phyloP scores from a whole-genome alignment of 2,797 vertebrate species.

The Sparus aurata region DNA sequence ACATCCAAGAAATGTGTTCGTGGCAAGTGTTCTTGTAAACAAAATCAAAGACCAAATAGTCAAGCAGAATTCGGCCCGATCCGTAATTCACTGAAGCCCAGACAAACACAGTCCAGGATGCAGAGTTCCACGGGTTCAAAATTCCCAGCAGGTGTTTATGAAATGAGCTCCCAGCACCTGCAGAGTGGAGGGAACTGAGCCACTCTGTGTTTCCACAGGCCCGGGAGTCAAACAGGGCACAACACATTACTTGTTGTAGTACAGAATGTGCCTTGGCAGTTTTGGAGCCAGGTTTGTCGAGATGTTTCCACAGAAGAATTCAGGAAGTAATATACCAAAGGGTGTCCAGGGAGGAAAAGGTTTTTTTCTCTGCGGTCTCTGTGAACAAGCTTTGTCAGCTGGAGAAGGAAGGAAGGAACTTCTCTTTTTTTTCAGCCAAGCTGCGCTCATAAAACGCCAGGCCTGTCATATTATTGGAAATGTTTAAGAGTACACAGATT shows the following conservation, averaged over 20 bases:
- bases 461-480: conserved; percentile 20
- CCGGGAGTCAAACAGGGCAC: conserved; percentile 55
- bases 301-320: conserved; percentile 58
- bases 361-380: conserved; percentile 49
- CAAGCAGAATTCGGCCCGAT: not conserved
- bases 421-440: conserved; percentile 3
- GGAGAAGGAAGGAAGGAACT: conserved; percentile 44
- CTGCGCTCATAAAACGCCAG: conserved; percentile 15
- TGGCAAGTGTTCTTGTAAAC: not conserved
- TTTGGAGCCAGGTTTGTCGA: conserved; percentile 36
- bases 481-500: not conserved
- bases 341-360: conserved; percentile 32
- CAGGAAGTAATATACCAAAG: conserved; percentile 38
- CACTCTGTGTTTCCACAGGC: conserved; percentile 65
- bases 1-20: not conserved
- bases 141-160: conserved; percentile 81
- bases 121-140: conserved; percentile 48
- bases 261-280: conserved; percentile 54
- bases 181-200: conserved; percentile 68
- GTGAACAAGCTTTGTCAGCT: conserved; percentile 24
- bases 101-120: conserved; percentile 36
- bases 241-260: conserved; percentile 64
- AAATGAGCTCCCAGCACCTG: conserved; percentile 77
- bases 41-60: not conserved
- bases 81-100: not conserved